Base-by-base conservation (phyloP, 2,888 invertebrate genomes). In the Dinocampus coccinellae region DNA sequence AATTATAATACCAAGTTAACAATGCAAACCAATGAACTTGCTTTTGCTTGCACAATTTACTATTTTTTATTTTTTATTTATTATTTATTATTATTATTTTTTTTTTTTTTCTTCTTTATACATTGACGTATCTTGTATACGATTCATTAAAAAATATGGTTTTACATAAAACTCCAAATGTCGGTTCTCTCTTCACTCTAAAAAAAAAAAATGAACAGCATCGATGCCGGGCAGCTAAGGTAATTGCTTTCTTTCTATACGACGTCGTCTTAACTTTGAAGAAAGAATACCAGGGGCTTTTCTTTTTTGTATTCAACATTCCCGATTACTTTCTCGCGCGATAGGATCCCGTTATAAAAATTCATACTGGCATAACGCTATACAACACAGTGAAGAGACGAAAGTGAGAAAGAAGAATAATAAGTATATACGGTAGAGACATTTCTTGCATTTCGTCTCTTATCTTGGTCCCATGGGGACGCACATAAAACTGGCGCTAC, bases 321-420 rank as follows among this genome's bases (percentile, higher is more conserved):
- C 72, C 69, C 74, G 75, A 75, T 77, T 76, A 75, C 74, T 77
- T 75, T 76, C 64, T 67, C 60, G 61, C 57, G 65, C 74, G 84
- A 84, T 84, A 84, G 78, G 75, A 84, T 84, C 84, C 79, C 80
- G 77, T 81, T 85, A 84, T 85, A 85, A 85, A 86, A 86, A 85
- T 85, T 84, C 83, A 83, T 81, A 82, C 83, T 82, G 80, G 53
- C 47, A 62, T 71, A 64, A 47, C 29, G 52, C 16, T 29, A 33
- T 33, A 52, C 47, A 64, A 24, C n/a, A 26, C n/a, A 26, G 16
- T 33, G 11, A 42, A 47, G 33, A 64, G 29, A 52, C 24, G 26
- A 42, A 10, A 52, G 52, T 16, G 7, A 42, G 24, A 20, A 26
- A 64, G 13, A 47, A 64, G 13, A 64, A 29, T 10, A 39, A 10